A percentile compares a stretch with the other conserved stretches of the same genome.
Conservation (phyloP, 2,797 vertebrate species). For the Netta rufina region DNA sequence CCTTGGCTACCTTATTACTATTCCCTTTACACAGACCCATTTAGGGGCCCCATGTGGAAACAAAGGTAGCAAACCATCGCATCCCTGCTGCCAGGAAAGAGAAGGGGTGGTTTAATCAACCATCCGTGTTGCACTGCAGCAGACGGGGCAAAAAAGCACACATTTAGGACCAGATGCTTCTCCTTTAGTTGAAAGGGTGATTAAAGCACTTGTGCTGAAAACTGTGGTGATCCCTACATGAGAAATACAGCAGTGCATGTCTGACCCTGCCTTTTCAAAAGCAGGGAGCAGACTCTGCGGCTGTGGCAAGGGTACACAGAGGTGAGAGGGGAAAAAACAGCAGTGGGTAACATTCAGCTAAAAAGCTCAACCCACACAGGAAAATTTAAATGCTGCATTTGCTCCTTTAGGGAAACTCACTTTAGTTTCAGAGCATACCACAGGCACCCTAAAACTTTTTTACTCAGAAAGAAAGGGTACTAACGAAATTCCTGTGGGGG, state of each 20-base stretch:
- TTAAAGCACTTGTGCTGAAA: slow-evolving; percentile 59
- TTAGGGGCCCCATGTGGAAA: slow-evolving; percentile 63
- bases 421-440: neutral
- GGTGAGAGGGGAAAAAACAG: neutral
- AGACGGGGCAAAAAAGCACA: slow-evolving; percentile 47
- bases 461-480: neutral
- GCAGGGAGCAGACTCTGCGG: neutral
- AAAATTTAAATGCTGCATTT: neutral
- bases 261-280: neutral
- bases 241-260: slow-evolving; percentile 11
- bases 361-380: neutral
- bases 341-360: neutral
- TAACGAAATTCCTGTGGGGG: neutral
- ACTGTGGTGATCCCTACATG: neutral
- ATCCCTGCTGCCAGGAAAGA: slow-evolving; percentile 61
- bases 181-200: slow-evolving; percentile 54
- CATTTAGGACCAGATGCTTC: slow-evolving; percentile 71
- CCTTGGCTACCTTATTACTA: slow-evolving; percentile 27
- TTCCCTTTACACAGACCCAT: slow-evolving; percentile 38
- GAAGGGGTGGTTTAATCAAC: slow-evolving; percentile 50
- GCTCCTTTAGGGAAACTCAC: neutral
- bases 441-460: neutral
- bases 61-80: slow-evolving; percentile 52
- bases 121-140: slow-evolving; percentile 38
- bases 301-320: neutral